phyloP scores from a whole-genome alignment of 2,888 invertebrate genomes.

The Drosophila bunnanda region DNA sequence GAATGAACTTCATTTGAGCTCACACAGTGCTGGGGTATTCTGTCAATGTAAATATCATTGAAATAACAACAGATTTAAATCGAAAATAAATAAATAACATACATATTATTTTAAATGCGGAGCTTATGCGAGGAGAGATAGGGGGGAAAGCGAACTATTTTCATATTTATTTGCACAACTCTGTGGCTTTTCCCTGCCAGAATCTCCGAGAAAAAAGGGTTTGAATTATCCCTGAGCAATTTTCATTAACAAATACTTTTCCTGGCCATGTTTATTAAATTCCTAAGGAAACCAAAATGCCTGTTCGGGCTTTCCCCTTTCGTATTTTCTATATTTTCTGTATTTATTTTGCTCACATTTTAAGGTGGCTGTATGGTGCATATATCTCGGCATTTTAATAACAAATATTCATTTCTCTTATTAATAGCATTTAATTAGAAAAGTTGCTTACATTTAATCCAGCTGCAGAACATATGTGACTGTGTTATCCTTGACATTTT shows the following conservation, averaged over 20 bases:
- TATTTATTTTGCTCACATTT: not conserved
- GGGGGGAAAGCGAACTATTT: not conserved
- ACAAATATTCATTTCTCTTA: not conserved
- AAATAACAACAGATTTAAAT: conserved; percentile 18
- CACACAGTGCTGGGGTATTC: not conserved
- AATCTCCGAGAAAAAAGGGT: too few relatives aligned
- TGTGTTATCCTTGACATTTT: not conserved
- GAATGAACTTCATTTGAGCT: not conserved
- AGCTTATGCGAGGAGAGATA: not conserved
- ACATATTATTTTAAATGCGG: not conserved
- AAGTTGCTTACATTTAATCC: not conserved
- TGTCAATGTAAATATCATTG: conserved; percentile 9
- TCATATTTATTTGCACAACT: not conserved
- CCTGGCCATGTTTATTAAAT: conserved; percentile 15
- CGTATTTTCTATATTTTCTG: not conserved
- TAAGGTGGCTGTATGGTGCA: not conserved
- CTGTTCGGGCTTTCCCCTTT: too few relatives aligned
- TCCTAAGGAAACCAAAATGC: not conserved
- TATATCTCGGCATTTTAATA: not conserved
- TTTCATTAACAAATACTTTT: conserved; percentile 16
- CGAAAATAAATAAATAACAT: conserved; percentile 15
- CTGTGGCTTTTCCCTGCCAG: conserved; percentile 1
- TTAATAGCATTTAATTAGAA: not conserved
- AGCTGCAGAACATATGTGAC: not conserved
- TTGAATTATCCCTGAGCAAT: not conserved